Evolutionary conservation across 2,888 invertebrate species (phyloP).

Genomic region (Stictocephala bisonia): DNA sequence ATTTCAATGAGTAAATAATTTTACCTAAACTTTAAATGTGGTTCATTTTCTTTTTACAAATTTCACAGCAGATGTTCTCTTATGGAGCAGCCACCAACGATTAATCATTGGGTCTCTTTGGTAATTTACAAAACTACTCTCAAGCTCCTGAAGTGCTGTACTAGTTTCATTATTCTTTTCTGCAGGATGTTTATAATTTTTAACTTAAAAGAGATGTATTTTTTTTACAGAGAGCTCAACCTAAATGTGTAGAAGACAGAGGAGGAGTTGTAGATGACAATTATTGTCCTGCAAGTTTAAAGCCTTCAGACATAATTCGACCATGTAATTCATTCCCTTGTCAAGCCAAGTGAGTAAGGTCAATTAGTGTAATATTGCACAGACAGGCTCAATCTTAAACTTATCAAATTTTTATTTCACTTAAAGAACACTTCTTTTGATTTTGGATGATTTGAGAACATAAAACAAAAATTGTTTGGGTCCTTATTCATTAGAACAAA

Average conservation of each 20-base stretch:
- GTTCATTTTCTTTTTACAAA: too few relatives aligned
- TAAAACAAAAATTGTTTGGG: neutral
- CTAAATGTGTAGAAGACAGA: slow-evolving; percentile 67
- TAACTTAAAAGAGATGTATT: neutral
- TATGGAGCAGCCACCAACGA: too few relatives aligned
- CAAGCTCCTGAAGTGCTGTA: too few relatives aligned
- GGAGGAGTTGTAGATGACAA: slow-evolving; percentile 67
- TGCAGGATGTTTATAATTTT: neutral
- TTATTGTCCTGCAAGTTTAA: slow-evolving; percentile 60
- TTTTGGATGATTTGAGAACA: too few relatives aligned
- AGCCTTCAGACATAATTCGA: slow-evolving; percentile 63
- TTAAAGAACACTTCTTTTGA: too few relatives aligned
- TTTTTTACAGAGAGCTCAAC: slow-evolving; percentile 56
- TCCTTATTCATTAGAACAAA: neutral
- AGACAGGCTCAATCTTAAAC: neutral
- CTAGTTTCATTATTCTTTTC: too few relatives aligned
- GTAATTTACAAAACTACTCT: neutral
- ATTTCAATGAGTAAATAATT: too few relatives aligned
- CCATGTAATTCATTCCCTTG: slow-evolving; percentile 67
- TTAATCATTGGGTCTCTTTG: too few relatives aligned
- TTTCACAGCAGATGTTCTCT: too few relatives aligned
- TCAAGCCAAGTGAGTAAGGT: slow-evolving; percentile 48
- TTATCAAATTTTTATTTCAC: too few relatives aligned
- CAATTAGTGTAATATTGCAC: neutral
- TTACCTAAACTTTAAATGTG: too few relatives aligned